Conservation (phyloP, 1,140 invertebrate species). For the Tenebrio molitor region DNA sequence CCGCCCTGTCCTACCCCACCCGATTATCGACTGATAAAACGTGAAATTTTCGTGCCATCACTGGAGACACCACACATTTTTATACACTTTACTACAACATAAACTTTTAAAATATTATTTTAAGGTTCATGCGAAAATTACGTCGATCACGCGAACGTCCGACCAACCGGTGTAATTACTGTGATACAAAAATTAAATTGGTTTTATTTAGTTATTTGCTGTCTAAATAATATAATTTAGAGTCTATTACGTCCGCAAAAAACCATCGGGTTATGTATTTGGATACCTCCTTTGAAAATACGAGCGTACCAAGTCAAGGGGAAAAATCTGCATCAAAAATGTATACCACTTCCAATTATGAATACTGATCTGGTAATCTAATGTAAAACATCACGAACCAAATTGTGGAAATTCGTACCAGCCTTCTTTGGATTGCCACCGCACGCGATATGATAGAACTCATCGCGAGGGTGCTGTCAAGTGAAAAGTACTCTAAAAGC, state of each 20-base stretch:
- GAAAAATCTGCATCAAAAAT: too few species aligned
- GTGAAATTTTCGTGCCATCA: constrained; percentile 30
- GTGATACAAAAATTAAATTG: constrained; percentile 4
- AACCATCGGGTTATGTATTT: too few species aligned
- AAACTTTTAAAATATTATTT: constrained; percentile 29
- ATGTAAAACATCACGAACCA: constrained; percentile 32
- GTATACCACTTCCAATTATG: constrained; percentile 8
- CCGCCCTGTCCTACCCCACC: constrained; percentile 42
- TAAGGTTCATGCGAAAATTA: not conserved
- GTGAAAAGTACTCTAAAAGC: constrained; percentile 12
- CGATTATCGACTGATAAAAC: constrained; percentile 33
- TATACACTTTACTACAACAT: not conserved
- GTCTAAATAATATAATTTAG: not conserved
- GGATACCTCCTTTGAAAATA: too few species aligned
- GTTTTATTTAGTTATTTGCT: not conserved
- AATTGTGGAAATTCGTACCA: constrained; percentile 38
- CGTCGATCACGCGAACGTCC: constrained; percentile 5
- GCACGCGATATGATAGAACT: constrained; percentile 32
- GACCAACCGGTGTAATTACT: not conserved
- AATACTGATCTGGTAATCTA: constrained; percentile 2
- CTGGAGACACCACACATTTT: constrained; percentile 27
- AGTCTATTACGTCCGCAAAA: not conserved
- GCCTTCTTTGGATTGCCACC: constrained; percentile 12
- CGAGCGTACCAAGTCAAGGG: too few species aligned
- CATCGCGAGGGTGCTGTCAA: constrained; percentile 16